phyloP scores from a whole-genome alignment of 2,888 invertebrate species.

The Uropetala carovei region DNA sequence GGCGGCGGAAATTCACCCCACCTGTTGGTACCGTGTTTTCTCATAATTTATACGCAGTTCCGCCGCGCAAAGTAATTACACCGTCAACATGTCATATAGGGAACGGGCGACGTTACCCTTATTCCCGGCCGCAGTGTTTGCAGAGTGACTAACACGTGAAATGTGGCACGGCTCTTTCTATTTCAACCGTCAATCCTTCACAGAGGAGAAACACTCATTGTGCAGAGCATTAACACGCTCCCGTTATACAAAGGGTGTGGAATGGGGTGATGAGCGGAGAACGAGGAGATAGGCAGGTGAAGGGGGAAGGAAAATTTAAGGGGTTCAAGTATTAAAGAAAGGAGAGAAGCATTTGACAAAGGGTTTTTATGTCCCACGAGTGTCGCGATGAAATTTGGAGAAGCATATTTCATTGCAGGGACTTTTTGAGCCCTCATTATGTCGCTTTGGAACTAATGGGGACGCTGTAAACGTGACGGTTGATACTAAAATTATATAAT shows the following conservation, averaged over 20 bases:
- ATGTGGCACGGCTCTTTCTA: constrained; percentile 53
- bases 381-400: neutral
- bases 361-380: constrained; percentile 23
- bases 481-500: too few relatives aligned
- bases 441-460: neutral
- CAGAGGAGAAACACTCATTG: constrained; percentile 22
- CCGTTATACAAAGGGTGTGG: neutral
- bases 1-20: constrained; percentile 38
- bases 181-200: constrained; percentile 34
- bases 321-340: neutral
- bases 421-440: neutral
- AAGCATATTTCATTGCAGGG: neutral
- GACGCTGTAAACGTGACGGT: too few relatives aligned
- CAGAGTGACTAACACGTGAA: constrained; percentile 50
- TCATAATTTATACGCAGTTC: constrained; percentile 56
- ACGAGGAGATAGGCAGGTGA: neutral
- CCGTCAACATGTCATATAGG: constrained; percentile 58
- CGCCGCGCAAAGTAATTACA: constrained; percentile 62
- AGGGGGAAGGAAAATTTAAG: too few relatives aligned
- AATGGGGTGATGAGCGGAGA: constrained; percentile 12
- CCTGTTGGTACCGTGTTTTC: constrained; percentile 62
- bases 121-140: constrained; percentile 38
- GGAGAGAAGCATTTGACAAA: constrained; percentile 43
- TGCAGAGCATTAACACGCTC: neutral
- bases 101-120: neutral